Conservation (phyloP, 1,140 invertebrate species). For the Scaptomyza pallida region DNA sequence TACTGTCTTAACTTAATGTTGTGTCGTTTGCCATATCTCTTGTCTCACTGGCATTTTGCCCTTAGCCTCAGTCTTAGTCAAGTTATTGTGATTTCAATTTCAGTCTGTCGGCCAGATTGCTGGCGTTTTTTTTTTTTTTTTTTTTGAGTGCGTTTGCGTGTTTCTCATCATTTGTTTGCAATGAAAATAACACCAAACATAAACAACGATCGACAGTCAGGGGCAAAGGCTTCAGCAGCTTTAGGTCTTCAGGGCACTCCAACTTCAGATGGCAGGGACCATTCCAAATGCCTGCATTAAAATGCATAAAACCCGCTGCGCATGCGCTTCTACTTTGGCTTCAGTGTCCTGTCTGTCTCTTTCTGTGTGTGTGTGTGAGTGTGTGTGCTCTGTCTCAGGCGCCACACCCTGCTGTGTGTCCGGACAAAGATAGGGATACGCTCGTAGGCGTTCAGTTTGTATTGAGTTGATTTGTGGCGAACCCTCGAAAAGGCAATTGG, state of each 20-base stretch:
- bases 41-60: constrained; percentile 2
- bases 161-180: constrained; percentile 81
- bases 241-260: constrained; percentile 14
- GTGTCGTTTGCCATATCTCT: constrained; percentile 11
- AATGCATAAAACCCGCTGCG: constrained; percentile 72
- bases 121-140: not conserved
- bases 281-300: constrained; percentile 62
- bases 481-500: constrained; percentile 36
- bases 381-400: constrained; percentile 44
- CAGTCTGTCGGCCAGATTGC: constrained; percentile 19
- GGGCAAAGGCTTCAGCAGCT: constrained; percentile 19
- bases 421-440: constrained; percentile 6
- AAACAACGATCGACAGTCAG: constrained; percentile 67
- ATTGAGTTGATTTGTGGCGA: constrained; percentile 51
- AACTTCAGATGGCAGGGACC: constrained; percentile 2
- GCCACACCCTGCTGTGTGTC: constrained; percentile 74
- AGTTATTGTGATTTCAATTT: constrained; percentile 78
- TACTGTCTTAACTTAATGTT: constrained; percentile 36
- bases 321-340: constrained; percentile 48
- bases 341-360: constrained; percentile 35
- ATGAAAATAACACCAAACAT: constrained; percentile 81
- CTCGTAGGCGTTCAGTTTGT: constrained; percentile 57
- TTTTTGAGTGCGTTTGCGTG: constrained; percentile 76
- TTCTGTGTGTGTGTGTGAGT: no score
- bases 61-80: constrained; percentile 25